These are phyloP conservation scores for Vesta saturnalis DNA, from an alignment of 2,888 invertebrate species.

Conservation along the genomic window DNA sequence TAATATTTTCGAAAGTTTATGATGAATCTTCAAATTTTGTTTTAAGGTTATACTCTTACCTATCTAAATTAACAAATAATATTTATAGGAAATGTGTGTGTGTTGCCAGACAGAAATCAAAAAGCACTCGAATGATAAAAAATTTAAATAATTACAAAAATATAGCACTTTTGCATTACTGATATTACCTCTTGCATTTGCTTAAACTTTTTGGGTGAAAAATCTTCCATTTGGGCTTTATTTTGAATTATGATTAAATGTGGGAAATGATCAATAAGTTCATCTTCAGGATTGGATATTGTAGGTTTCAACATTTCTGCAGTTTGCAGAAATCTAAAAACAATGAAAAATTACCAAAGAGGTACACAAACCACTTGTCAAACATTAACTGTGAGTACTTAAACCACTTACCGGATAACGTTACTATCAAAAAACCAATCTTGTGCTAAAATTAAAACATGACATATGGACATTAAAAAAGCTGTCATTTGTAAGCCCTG, in stretches of 20 bases:
- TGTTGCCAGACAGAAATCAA: no score
- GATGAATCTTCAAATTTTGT: no score
- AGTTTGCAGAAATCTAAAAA: constrained; percentile 76
- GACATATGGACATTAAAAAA: constrained; percentile 89
- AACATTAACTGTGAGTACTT: constrained; percentile 52
- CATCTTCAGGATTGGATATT: constrained; percentile 72
- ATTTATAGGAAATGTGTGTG: no score
- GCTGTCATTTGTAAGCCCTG: constrained; percentile 83
- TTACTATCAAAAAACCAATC: constrained; percentile 91
- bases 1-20: no score
- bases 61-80: no score
- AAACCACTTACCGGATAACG: constrained; percentile 69
- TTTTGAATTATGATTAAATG: constrained; percentile 87
- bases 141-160: no score
- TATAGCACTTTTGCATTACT: no score
- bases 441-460: constrained; percentile 87
- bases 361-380: constrained; percentile 63
- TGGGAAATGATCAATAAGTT: constrained; percentile 81
- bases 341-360: not conserved
- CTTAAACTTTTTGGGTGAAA: constrained; percentile 68
- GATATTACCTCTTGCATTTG: constrained; percentile 68
- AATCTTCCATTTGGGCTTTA: constrained; percentile 79
- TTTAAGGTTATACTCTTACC: no score
- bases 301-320: constrained; percentile 90
- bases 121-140: no score